Evolutionary conservation across 2,113 vertebrate species (phyloP), one percentile per base, ranked within the genome.

Genomic region (Butastur rufipennis): DNA sequence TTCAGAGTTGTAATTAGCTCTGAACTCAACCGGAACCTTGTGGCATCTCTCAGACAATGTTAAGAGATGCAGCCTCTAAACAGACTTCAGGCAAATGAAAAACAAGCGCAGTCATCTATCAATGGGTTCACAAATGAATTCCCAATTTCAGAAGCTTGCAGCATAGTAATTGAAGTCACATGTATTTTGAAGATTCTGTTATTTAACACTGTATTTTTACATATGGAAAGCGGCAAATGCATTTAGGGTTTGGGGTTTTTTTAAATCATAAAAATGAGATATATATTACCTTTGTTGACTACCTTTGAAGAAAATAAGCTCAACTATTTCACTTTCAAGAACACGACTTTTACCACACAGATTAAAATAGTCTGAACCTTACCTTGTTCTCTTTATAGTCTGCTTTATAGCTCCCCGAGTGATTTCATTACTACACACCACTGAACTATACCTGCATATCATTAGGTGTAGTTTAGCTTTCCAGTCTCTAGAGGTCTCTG

Each of bases 401-500:
- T 38, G 59, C 26, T 83, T 91, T 92, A 80, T 10, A 85, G 45
- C 65, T 96, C 55, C 38, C 38, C 0, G 5, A 81, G 47, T 32
- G 81, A 88, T 93, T 93, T 74, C 62, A 78, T 65, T 86, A 22
- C 29, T 53, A 23, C 20, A 6, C 63, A 7, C 32, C 83, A 43
- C 16, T 56, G 89, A 97, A 73, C 75, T 17, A 1, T 25, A 42
- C 53, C 86, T 63, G 88, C 79, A 3, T 16, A 16, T 7, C 45
- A 12, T 20, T 31, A 48, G 31, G 2, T 98, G 98, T 31, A 98
- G 91, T 98, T 97, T 43, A 14, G 73, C 73, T 73, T 31, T 92
- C 38, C 50, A 58, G 95, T 96, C 98, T 98, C 98, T 98, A 98
- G 98, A 98, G 98, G 98, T 97, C 98, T 98, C 98, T 98, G 98